Conservation (phyloP, 53 echinoderm and acorn worm species). For the Arbacia lixula region DNA sequence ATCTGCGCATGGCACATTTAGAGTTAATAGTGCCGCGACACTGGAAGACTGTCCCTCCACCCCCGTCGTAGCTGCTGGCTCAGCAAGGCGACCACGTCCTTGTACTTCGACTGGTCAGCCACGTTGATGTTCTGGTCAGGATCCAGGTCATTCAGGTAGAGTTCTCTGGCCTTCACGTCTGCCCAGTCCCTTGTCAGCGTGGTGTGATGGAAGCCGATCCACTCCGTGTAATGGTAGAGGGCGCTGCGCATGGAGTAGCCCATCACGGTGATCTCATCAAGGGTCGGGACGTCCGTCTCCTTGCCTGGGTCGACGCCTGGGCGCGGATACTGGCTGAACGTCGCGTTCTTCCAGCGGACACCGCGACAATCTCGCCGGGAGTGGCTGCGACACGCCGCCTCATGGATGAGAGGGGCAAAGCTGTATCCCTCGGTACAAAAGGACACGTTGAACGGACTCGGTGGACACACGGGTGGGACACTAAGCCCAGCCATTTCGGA, state of each 20-base stretch:
- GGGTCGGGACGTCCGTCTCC: slow-evolving; percentile 66
- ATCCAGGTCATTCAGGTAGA: slow-evolving; percentile 69
- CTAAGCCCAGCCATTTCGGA: slow-evolving; percentile 70
- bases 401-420: slow-evolving; percentile 68
- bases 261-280: slow-evolving; percentile 79
- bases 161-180: slow-evolving; percentile 80
- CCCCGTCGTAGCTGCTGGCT: slow-evolving; percentile 63
- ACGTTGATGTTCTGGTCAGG: slow-evolving; percentile 79
- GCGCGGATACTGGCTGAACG: slow-evolving; percentile 91
- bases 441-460: slow-evolving; percentile 53
- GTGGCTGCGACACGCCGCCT: neutral
- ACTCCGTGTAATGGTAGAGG: slow-evolving; percentile 84
- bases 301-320: slow-evolving; percentile 21
- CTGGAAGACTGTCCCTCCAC: slow-evolving; percentile 78
- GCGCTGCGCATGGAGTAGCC: slow-evolving; percentile 85
- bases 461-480: slow-evolving; percentile 73
- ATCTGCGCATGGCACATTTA: no score
- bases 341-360: slow-evolving; percentile 82
- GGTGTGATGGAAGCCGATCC: slow-evolving; percentile 79
- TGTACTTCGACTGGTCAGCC: slow-evolving; percentile 51
- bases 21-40: no score
- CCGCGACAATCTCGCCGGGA: neutral
- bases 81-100: slow-evolving; percentile 51
- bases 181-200: slow-evolving; percentile 70
- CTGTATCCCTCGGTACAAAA: slow-evolving; percentile 89